Evolutionary conservation across 2,797 vertebrate species (phyloP).

Genomic region (Microcaecilia unicolor): DNA sequence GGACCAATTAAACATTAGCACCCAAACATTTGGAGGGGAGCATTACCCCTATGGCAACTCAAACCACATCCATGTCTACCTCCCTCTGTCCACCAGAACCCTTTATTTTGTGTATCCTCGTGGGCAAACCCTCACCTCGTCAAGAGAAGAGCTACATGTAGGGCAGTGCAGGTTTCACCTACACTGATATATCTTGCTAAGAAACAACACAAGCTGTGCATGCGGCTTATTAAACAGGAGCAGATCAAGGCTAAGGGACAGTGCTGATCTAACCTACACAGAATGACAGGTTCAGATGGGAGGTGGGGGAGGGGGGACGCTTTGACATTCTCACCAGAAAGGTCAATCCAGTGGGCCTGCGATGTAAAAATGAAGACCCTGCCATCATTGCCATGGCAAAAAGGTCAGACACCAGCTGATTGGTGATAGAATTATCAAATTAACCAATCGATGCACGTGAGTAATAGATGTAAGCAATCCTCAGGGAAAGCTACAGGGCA

Average conservation of each 20-base stretch:
- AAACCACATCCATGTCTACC: too few species aligned
- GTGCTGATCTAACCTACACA: constrained; percentile 75
- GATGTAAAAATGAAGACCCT: constrained; percentile 80
- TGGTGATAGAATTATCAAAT: constrained; percentile 98
- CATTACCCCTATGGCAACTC: too few species aligned
- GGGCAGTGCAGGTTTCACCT: too few species aligned
- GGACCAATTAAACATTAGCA: too few species aligned
- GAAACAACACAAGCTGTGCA: too few species aligned
- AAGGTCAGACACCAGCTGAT: constrained; percentile 95
- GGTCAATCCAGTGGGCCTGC: constrained; percentile 84
- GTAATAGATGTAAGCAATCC: constrained; percentile 69
- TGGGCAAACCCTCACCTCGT: too few species aligned
- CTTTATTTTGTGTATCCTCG: too few species aligned
- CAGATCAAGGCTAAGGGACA: constrained; percentile 73
- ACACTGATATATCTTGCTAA: too few species aligned
- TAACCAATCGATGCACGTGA: constrained; percentile 87
- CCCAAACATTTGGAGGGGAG: too few species aligned
- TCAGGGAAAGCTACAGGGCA: constrained; percentile 73
- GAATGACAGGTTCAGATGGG: constrained; percentile 83
- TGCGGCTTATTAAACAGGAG: constrained; percentile 34
- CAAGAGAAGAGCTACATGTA: too few species aligned
- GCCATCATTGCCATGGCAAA: constrained; percentile 88
- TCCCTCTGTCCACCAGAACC: too few species aligned
- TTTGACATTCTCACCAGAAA: constrained; percentile 92
- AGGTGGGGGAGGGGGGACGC: too few species aligned